Evolutionary conservation across 1,140 invertebrate genomes (phyloP).

Genomic region (Cydia fagiglandana): DNA sequence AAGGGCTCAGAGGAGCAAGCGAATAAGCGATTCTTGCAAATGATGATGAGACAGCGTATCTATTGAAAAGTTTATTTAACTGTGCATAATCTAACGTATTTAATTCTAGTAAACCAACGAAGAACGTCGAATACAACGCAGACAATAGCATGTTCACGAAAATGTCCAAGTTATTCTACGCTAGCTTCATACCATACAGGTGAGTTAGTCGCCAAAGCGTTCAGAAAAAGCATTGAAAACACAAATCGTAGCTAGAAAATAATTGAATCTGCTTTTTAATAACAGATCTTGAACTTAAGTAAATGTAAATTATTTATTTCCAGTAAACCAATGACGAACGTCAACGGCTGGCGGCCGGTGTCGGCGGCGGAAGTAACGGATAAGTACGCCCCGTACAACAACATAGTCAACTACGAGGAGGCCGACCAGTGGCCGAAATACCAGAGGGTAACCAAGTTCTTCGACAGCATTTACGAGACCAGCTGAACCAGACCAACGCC

Average conservation of each 20-base stretch:
- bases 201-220: no score
- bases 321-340: slow-evolving; percentile 45
- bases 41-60: no score
- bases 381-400: slow-evolving; percentile 42
- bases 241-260: background rate
- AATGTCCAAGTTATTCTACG: no score
- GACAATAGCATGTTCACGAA: no score
- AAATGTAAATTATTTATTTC: slow-evolving; percentile 33
- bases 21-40: no score
- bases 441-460: slow-evolving; percentile 47
- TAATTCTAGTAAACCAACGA: slow-evolving; percentile 49
- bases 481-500: slow-evolving; percentile 37
- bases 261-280: background rate
- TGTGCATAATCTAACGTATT: slow-evolving; percentile 10
- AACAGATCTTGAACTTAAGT: slow-evolving; percentile 1
- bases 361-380: slow-evolving; percentile 43
- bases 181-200: no score
- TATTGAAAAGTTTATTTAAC: background rate
- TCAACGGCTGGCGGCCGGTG: slow-evolving; percentile 17
- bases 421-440: slow-evolving; percentile 39
- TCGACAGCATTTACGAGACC: slow-evolving; percentile 47
- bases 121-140: background rate
- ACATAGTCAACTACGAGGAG: slow-evolving; percentile 41
- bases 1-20: no score
- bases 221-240: no score